Percentiles rank a stretch among this genome's conserved stretches.
These are phyloP conservation scores for Myoxocephalus aenaeus DNA, from an alignment of 2,797 vertebrate genomes.

Conservation along the genomic window DNA sequence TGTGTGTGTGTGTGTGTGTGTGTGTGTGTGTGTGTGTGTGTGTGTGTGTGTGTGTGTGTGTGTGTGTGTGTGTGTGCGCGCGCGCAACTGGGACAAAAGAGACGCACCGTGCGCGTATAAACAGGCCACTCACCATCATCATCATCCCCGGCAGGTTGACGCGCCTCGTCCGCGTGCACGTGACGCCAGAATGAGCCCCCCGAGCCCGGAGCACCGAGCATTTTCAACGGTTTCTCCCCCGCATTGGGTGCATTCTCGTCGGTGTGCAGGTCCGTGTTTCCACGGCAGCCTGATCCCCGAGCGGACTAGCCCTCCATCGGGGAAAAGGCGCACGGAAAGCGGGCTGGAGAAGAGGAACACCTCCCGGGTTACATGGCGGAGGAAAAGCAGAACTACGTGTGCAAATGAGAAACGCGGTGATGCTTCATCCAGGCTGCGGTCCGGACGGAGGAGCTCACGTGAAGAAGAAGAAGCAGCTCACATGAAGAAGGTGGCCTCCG, in stretches of 20 bases:
- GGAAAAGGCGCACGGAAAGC: not conserved
- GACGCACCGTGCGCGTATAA: slow-evolving; percentile 17
- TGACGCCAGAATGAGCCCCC: slow-evolving; percentile 26
- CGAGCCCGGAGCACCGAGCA: slow-evolving; percentile 21
- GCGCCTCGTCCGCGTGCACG: slow-evolving; percentile 53
- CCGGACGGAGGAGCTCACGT: slow-evolving; percentile 1
- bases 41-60: slow-evolving; percentile 13
- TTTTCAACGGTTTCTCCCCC: slow-evolving; percentile 4
- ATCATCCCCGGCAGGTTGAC: slow-evolving; percentile 43
- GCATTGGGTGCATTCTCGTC: not conserved
- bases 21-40: not conserved
- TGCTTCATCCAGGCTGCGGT: not conserved
- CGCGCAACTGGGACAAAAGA: slow-evolving; percentile 40
- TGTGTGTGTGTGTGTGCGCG: slow-evolving; percentile 2
- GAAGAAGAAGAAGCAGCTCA: not conserved
- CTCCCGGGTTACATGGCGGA: slow-evolving; percentile 21
- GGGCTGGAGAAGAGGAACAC: not conserved
- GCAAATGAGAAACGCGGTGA: accelerated
- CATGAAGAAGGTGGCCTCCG: slow-evolving; percentile 32
- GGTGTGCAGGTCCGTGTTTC: slow-evolving; percentile 23
- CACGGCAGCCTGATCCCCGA: slow-evolving; percentile 30
- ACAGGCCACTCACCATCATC: slow-evolving; percentile 61
- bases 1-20: slow-evolving; percentile 10
- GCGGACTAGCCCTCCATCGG: slow-evolving; percentile 39
- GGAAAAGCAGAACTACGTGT: not conserved